Conservation (phyloP, 2,113 vertebrate species). For the Scopus umbretta region DNA sequence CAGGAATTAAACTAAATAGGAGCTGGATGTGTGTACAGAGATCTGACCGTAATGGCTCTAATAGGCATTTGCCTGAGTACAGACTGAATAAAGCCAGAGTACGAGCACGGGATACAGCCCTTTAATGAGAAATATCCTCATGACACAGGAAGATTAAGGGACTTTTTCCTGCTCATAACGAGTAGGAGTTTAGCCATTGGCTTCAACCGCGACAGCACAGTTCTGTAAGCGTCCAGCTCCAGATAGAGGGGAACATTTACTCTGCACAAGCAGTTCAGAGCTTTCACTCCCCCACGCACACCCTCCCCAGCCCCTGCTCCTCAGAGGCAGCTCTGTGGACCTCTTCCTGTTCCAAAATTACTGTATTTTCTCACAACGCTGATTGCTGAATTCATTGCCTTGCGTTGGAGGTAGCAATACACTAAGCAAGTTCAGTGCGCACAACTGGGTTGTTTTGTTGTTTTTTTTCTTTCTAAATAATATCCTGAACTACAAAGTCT, state of each 20-base stretch:
- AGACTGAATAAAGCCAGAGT: background rate
- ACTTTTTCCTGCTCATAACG: background rate
- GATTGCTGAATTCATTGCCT: background rate
- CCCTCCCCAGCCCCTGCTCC: background rate
- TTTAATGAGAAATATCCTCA: background rate
- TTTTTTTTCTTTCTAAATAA: background rate
- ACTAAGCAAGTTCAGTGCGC: background rate
- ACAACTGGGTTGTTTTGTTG: too few species aligned
- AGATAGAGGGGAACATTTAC: too few species aligned
- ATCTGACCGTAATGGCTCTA: background rate
- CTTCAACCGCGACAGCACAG: accelerated
- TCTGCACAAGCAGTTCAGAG: background rate
- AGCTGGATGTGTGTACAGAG: background rate
- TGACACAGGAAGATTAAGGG: background rate
- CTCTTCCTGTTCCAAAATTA: background rate
- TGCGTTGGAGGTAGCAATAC: background rate
- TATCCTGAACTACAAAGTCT: background rate
- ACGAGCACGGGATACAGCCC: background rate
- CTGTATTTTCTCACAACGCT: background rate
- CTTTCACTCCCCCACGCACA: accelerated
- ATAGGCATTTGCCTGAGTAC: background rate
- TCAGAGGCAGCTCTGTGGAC: background rate
- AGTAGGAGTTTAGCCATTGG: background rate
- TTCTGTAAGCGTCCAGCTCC: too few species aligned
- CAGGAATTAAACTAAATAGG: background rate